A percentile compares a stretch with the other conserved stretches of the same genome.
Conservation (phyloP, 2,888 invertebrate genomes). For the Pristionchus japonicus region DNA sequence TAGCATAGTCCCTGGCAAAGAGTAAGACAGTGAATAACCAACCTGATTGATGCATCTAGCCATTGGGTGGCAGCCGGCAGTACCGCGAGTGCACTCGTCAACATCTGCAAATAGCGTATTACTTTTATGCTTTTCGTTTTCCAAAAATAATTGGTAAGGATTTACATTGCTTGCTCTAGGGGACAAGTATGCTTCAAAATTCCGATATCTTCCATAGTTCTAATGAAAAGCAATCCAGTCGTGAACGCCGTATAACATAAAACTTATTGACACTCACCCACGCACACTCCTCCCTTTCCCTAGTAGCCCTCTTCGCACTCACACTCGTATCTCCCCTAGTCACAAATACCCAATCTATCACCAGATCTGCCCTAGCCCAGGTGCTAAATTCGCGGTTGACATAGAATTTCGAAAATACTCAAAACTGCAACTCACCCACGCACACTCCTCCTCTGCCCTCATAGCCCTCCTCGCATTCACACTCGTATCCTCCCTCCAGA, state of each 20-base stretch:
- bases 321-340: slow-evolving; percentile 90
- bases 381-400: too few relatives aligned
- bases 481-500: slow-evolving; percentile 88
- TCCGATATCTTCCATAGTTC: background rate
- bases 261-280: slow-evolving; percentile 50
- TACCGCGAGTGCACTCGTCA: slow-evolving; percentile 64
- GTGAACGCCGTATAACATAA: too few relatives aligned
- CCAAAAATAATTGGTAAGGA: too few relatives aligned
- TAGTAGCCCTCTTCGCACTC: slow-evolving; percentile 90
- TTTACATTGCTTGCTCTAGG: too few relatives aligned
- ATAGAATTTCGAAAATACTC: too few relatives aligned
- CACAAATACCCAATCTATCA: too few relatives aligned
- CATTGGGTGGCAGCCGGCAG: slow-evolving; percentile 62
- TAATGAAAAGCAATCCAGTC: background rate
- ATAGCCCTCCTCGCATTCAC: slow-evolving; percentile 89
- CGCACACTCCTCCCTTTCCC: slow-evolving; percentile 81
- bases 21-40: background rate
- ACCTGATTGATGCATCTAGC: slow-evolving; percentile 63
- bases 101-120: too few relatives aligned
- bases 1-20: too few relatives aligned
- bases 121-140: too few relatives aligned
- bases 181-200: background rate
- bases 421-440: slow-evolving; percentile 50
- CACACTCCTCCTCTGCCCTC: slow-evolving; percentile 83
- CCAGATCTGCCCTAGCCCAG: too few relatives aligned